Conservation (phyloP, 2,797 vertebrate species). For the Parauchenoglanis ngamensis region DNA sequence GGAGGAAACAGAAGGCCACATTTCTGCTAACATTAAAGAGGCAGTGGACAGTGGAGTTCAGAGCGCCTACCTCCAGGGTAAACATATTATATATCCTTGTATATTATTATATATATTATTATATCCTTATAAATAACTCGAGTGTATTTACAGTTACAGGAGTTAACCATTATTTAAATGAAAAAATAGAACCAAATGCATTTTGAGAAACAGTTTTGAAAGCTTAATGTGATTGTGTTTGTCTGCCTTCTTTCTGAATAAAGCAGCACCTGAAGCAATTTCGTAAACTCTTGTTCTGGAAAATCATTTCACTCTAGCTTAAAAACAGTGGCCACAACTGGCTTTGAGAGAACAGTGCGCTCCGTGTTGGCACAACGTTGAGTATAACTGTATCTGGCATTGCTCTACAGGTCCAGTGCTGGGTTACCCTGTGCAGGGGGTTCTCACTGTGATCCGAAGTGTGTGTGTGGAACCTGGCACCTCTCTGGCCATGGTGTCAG, state of each 20-base stretch:
- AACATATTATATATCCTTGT: too few species aligned
- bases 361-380: too few species aligned
- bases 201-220: too few species aligned
- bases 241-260: background rate
- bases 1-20: constrained; percentile 59
- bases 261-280: background rate
- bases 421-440: constrained; percentile 85
- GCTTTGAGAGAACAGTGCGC: too few species aligned
- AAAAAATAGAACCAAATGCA: too few species aligned
- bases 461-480: constrained; percentile 82
- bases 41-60: constrained; percentile 85
- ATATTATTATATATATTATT: too few species aligned
- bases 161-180: too few species aligned
- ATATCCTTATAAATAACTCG: too few species aligned
- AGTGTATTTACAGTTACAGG: too few species aligned
- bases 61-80: constrained; percentile 87
- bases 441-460: constrained; percentile 77
- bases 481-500: constrained; percentile 88
- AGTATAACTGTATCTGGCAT: background rate
- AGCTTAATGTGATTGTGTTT: too few species aligned
- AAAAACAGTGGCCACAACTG: too few species aligned
- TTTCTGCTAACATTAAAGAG: constrained; percentile 74
- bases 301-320: too few species aligned
- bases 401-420: constrained; percentile 84
- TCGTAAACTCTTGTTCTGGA: background rate